Conservation (phyloP, 2,113 vertebrate species). For the Bubalus kerabau region DNA sequence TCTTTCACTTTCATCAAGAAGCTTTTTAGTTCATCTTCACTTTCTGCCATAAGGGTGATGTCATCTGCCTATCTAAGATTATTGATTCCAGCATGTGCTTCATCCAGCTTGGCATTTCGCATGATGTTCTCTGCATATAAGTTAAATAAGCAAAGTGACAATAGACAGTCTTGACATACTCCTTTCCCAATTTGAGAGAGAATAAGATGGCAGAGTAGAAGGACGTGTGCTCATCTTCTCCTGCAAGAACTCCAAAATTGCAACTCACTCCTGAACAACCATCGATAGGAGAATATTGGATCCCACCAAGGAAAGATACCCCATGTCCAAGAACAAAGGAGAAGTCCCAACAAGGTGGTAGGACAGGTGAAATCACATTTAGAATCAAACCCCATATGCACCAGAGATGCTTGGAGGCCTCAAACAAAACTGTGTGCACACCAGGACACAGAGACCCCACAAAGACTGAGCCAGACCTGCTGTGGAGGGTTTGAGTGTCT, state of each 20-base stretch:
- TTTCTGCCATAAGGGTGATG: not conserved
- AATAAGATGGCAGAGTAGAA: not conserved
- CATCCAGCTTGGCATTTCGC: not conserved
- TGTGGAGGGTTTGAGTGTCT: not conserved
- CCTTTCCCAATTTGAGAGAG: not conserved
- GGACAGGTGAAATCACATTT: fast-evolving
- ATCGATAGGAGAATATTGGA: not conserved
- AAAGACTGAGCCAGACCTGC: not conserved
- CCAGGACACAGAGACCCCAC: not conserved
- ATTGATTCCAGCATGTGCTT: not conserved
- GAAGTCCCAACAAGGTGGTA: not conserved
- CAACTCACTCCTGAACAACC: not conserved
- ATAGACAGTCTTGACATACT: not conserved
- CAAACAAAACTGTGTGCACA: not conserved
- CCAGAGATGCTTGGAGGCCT: not conserved
- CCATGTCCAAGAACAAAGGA: not conserved
- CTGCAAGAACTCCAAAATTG: not conserved
- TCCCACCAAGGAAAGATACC: not conserved
- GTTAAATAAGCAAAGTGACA: not conserved
- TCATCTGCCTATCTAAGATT: not conserved
- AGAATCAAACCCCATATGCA: not conserved
- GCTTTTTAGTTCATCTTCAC: not conserved
- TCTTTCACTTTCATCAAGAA: not conserved
- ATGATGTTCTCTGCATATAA: not conserved
- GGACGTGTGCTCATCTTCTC: fast-evolving